Evolutionary conservation across 2,797 vertebrate species (phyloP).

Genomic region (Clarias platycephalus): DNA sequence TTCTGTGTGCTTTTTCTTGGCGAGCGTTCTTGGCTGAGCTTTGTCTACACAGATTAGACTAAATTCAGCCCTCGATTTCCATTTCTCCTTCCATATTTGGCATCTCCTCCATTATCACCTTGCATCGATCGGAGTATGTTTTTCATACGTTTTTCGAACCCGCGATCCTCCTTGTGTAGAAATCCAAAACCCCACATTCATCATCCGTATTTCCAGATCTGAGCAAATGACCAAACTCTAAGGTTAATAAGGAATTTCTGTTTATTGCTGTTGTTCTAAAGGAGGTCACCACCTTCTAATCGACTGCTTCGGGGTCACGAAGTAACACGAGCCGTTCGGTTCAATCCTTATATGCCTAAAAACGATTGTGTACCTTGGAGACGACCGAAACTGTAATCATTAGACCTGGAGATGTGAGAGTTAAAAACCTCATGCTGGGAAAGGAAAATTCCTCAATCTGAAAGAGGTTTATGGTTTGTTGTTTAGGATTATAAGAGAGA

Average conservation of each 20-base stretch:
- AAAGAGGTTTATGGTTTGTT: not conserved
- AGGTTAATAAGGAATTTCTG: conserved; percentile 51
- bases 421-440: not conserved
- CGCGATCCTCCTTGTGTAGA: conserved; percentile 4
- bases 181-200: conserved; percentile 46
- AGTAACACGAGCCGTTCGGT: conserved; percentile 34
- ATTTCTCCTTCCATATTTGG: conserved; percentile 35
- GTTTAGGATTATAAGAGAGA: not conserved
- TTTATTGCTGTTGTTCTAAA: conserved; percentile 55
- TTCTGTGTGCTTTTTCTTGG: conserved; percentile 25
- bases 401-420: conserved; percentile 14
- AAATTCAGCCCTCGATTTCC: conserved; percentile 25
- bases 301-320: conserved; percentile 44
- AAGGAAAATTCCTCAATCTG: not conserved
- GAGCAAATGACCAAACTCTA: conserved; percentile 22
- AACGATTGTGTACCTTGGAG: conserved; percentile 51
- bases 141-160: conserved; percentile 33
- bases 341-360: conserved; percentile 55
- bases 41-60: conserved; percentile 26
- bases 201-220: conserved; percentile 36
- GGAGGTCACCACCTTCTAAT: conserved; percentile 52
- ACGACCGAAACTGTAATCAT: conserved; percentile 44
- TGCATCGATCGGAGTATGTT: conserved; percentile 48
- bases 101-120: conserved; percentile 22
- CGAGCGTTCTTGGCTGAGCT: conserved; percentile 2